Base-by-base conservation (phyloP, 2,888 invertebrate species). In the Tenthredo distinguenda region DNA sequence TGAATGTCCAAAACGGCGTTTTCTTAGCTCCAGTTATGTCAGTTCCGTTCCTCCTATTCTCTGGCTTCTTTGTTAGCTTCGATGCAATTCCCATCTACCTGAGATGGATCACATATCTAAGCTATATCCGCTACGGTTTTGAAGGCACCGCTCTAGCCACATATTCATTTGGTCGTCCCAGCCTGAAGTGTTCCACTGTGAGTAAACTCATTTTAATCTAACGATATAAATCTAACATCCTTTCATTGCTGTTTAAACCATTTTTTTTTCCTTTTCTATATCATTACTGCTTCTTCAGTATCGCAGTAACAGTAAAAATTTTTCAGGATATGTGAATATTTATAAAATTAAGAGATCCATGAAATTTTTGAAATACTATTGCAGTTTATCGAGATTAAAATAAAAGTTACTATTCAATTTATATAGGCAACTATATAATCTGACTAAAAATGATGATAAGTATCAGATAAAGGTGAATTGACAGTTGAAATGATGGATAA, bases 11-110 rank as follows among this genome's bases (percentile, higher is more conserved):
- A 96, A 98, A 98, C 92, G 99, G 99, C 43, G 99, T 99, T 84
- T 99, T 99, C 95, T 95, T 99, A 90, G 99, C 99, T 9, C 99
- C 99, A 0, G 98, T 99, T 72, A 98, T 98, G 97, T 98, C 98
- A 0, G 99, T 99, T 74, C 99, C 99, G 55, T 98, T 99, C 95
- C 95, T 99, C 85, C 95, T 99, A 86, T 99, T 99, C 95, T 98
- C 98, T 89, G 99, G 99, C 9, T 99, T 99, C 96, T 99, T 99
- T 94, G 98, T 99, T 62, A 98, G 98, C 87, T 98, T 99, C 94
- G 98, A 98, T 93, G 98, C 99, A 1, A 99, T 99, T 91, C 99
- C 99, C 0, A 96, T 97, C 2, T 99, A 99, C 93, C 95, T 99
- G 84, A 96, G 98, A 88, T 99, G 99, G 99, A 97, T 99, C 90